These are phyloP conservation scores for Cryptotermes secundus DNA, from an alignment of 1,140 invertebrate species.

Conservation along the genomic window DNA sequence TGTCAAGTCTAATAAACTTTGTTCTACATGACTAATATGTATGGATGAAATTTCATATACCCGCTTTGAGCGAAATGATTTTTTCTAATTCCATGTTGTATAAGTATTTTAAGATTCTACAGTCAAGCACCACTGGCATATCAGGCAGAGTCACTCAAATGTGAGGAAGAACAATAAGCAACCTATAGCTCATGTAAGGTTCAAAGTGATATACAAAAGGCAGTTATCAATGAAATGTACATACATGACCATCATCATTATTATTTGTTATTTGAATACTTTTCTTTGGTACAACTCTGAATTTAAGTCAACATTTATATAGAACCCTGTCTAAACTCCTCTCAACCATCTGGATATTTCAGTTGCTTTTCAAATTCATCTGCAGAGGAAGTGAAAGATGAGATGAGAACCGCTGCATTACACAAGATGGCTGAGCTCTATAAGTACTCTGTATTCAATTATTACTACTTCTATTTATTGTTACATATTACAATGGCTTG, in stretches of 20 bases:
- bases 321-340: constrained; percentile 2
- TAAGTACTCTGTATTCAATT: neutral
- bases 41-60: too few species aligned
- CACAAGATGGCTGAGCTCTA: neutral
- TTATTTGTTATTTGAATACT: neutral
- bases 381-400: neutral
- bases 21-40: too few species aligned
- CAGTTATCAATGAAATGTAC: neutral
- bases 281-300: neutral
- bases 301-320: neutral
- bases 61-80: too few species aligned
- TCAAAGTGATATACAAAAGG: too few species aligned
- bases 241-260: neutral
- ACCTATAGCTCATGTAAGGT: too few species aligned
- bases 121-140: too few species aligned
- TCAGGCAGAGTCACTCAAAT: too few species aligned
- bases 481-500: neutral
- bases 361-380: neutral
- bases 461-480: neutral
- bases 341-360: neutral
- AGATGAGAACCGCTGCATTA: neutral
- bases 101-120: too few species aligned
- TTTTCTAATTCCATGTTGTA: too few species aligned
- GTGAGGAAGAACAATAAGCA: too few species aligned
- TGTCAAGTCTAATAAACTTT: too few species aligned